Evolutionary conservation across 2,888 invertebrate genomes (phyloP).

Genomic region (Keiferia lycopersicella): DNA sequence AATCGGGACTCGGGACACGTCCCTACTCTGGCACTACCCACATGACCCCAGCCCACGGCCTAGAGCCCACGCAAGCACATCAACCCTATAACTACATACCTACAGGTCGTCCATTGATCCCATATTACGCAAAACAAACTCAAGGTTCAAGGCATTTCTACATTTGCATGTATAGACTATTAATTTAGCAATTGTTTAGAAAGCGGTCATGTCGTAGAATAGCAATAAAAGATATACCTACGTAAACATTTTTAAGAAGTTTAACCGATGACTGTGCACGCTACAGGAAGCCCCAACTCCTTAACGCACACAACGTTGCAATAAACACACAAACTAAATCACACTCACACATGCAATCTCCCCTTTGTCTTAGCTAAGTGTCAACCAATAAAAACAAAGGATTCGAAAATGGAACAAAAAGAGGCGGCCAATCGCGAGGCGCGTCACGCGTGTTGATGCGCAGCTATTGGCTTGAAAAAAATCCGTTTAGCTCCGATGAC

Average conservation of each 20-base stretch:
- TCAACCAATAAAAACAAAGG: conserved; percentile 82
- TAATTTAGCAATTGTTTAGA: not conserved
- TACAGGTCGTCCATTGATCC: not conserved
- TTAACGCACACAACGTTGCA: conserved; percentile 69
- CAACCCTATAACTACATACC: not conserved
- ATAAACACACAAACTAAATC: conserved; percentile 54
- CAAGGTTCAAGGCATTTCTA: not conserved
- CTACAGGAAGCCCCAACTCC: conserved; percentile 66
- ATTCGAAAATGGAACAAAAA: conserved; percentile 80
- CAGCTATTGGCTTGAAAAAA: conserved; percentile 80
- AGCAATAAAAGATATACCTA: too few species aligned
- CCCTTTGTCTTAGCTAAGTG: conserved; percentile 82
- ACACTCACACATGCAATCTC: conserved; percentile 69
- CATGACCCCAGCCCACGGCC: conserved; percentile 39
- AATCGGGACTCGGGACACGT: conserved; percentile 71
- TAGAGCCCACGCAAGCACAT: conserved; percentile 42
- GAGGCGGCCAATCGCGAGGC: conserved; percentile 74
- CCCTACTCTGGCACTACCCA: conserved; percentile 40
- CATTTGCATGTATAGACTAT: not conserved
- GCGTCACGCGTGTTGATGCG: conserved; percentile 78
- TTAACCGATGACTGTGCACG: not conserved
- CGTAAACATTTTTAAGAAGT: not conserved
- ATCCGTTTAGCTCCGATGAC: conserved; percentile 78
- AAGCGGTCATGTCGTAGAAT: not conserved
- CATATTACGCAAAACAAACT: conserved; percentile 1